A percentile compares a stretch with the other conserved stretches of the same genome.
Conservation (phyloP, 1,140 invertebrate species). For the Drosophila nannoptera region DNA sequence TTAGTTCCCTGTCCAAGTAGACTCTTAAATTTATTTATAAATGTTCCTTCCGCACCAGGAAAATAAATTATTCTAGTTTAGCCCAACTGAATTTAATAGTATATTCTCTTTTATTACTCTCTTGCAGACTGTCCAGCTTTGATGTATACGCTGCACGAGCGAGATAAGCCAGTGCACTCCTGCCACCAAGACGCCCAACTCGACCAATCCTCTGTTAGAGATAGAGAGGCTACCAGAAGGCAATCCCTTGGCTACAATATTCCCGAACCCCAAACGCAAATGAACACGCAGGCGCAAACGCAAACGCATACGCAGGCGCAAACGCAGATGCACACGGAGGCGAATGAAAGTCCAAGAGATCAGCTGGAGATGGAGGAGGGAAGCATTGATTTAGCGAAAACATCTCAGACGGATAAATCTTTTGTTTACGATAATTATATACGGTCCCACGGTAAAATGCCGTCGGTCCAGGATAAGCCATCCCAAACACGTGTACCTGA, state of each 20-base stretch:
- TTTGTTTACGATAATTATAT: constrained; percentile 30
- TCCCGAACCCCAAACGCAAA: not conserved
- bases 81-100: constrained; percentile 20
- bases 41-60: constrained; percentile 6
- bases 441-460: not conserved
- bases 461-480: not conserved
- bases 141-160: constrained; percentile 61
- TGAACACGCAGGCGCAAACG: not conserved
- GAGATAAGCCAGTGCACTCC: constrained; percentile 20
- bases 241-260: not conserved
- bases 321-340: no score
- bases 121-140: constrained; percentile 58
- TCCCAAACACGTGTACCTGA: constrained; percentile 12
- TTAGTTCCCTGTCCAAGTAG: constrained; percentile 30
- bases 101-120: constrained; percentile 9
- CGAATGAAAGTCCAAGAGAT: not conserved
- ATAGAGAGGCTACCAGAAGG: constrained; percentile 2
- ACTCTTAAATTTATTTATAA: not conserved
- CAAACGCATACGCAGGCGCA: not conserved
- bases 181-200: constrained; percentile 37
- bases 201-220: constrained; percentile 45
- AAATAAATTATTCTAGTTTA: constrained; percentile 40
- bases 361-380: not conserved
- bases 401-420: constrained; percentile 49
- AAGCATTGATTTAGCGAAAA: constrained; percentile 4